A percentile compares a stretch with the other conserved stretches of the same genome.
Conservation (phyloP, 2,888 invertebrate species). For the Suillia variegata region DNA sequence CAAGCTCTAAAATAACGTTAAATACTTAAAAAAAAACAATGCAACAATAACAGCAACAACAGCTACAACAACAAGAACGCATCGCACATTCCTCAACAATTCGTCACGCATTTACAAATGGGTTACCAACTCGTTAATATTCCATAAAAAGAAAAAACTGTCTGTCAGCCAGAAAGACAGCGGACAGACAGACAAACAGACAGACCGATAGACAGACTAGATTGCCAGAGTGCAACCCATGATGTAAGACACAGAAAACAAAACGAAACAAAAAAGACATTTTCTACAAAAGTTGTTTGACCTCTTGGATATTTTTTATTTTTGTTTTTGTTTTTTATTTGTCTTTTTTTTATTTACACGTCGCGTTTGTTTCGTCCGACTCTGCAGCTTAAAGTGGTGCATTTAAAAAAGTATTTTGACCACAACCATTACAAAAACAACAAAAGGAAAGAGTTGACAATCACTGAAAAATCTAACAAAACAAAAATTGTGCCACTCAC, state of each 20-base stretch:
- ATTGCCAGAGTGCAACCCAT: constrained; percentile 12
- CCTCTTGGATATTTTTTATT: constrained; percentile 27
- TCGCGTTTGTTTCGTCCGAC: not conserved
- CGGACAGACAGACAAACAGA: constrained; percentile 1
- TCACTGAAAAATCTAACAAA: not conserved
- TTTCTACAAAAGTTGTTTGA: constrained; percentile 30
- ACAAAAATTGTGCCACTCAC: constrained; percentile 25
- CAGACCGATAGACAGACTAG: not conserved
- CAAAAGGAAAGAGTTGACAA: constrained; percentile 5
- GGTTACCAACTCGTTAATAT: not conserved
- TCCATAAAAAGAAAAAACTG: not conserved
- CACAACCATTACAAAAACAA: not conserved
- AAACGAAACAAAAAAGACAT: not conserved
- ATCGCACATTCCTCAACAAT: constrained; percentile 35
- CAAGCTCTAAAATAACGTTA: no score
- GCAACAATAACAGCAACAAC: no score
- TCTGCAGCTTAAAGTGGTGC: constrained; percentile 4
- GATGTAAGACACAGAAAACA: not conserved
- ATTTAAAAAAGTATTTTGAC: not conserved
- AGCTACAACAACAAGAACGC: no score
- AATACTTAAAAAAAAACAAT: no score
- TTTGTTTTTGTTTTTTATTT: no score
- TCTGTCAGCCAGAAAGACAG: not conserved
- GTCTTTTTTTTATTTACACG: not conserved
- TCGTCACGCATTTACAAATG: constrained; percentile 31